Evolutionary conservation across 2,888 invertebrate genomes (phyloP).

Genomic region (Lacanobia oleracea): DNA sequence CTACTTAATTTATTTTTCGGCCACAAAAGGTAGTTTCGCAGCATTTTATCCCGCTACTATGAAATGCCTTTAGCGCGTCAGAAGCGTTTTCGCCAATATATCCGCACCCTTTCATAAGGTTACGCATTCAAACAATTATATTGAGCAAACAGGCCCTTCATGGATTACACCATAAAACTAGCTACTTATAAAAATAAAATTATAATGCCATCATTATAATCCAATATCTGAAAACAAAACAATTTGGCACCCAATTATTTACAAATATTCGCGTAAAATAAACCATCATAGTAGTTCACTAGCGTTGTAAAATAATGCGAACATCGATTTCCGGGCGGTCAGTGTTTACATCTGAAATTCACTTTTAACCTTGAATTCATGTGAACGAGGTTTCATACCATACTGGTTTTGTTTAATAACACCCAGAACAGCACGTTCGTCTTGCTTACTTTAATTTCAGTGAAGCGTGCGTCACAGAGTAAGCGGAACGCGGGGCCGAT

Average conservation of each 20-base stretch:
- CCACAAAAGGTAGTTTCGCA: neutral
- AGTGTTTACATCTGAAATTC: conserved; percentile 26
- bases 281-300: conserved; percentile 25
- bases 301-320: conserved; percentile 32
- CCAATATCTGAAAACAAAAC: conserved; percentile 45
- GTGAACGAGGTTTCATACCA: conserved; percentile 3
- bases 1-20: neutral
- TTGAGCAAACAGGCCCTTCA: conserved; percentile 58
- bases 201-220: conserved; percentile 45
- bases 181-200: conserved; percentile 60
- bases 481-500: conserved; percentile 1
- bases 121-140: conserved; percentile 33
- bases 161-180: conserved; percentile 41
- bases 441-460: conserved; percentile 6
- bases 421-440: conserved; percentile 25
- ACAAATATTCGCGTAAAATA: conserved; percentile 48
- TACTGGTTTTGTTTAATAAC: conserved; percentile 8
- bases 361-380: conserved; percentile 40
- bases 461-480: conserved; percentile 10
- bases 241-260: conserved; percentile 63
- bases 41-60: neutral
- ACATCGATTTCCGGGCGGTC: conserved; percentile 25
- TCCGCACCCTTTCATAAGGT: conserved; percentile 17
- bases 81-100: conserved; percentile 10
- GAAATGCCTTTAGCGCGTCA: neutral